These are phyloP conservation scores for Dipodomys merriami DNA, from an alignment of 2,113 vertebrate genomes.

Conservation along the genomic window DNA sequence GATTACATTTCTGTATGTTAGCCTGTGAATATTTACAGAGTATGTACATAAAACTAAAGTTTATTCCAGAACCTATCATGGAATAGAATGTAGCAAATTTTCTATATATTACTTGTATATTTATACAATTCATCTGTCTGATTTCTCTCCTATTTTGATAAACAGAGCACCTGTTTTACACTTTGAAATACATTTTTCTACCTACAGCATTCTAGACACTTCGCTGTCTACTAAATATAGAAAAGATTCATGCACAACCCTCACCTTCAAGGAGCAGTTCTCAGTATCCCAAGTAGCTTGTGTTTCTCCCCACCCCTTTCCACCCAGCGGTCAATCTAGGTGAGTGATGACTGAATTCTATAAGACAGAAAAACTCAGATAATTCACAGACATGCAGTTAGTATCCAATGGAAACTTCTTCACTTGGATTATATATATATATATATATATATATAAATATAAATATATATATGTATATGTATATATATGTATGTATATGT, in stretches of 20 bases:
- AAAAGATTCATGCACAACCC: not conserved
- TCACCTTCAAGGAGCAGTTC: not conserved
- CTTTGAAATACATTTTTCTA: not conserved
- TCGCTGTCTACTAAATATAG: not conserved
- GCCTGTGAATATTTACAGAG: not conserved
- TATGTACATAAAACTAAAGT: not conserved
- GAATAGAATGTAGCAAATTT: not conserved
- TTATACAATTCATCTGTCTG: not conserved
- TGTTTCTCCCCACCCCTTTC: not conserved
- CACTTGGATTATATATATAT: not conserved
- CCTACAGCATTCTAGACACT: not conserved
- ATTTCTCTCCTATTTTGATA: not conserved
- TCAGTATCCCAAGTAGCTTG: not conserved
- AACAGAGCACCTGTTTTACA: not conserved
- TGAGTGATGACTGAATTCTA: not conserved
- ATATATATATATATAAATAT: too few relatives aligned
- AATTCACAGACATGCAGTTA: not conserved
- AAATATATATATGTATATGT: too few relatives aligned
- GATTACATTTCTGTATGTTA: constrained; percentile 38
- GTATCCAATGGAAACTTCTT: not conserved
- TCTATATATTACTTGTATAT: not conserved
- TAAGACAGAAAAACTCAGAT: not conserved
- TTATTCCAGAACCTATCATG: not conserved
- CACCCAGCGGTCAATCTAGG: not conserved
- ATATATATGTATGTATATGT: too few relatives aligned